Conservation (phyloP, 92 coral and sea anemone genomes). For the Palythoa grandis region DNA sequence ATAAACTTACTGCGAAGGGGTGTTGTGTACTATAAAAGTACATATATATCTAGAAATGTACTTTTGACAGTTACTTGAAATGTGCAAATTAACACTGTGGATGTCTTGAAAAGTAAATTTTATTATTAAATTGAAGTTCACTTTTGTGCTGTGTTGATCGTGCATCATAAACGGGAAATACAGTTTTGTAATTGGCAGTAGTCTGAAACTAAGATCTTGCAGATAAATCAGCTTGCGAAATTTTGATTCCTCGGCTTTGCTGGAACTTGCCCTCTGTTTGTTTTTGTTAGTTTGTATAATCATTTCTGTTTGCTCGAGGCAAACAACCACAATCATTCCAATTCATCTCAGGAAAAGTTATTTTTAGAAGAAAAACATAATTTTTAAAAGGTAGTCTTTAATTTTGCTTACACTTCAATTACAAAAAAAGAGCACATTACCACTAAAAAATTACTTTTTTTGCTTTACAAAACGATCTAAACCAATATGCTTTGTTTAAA, state of each 20-base stretch:
- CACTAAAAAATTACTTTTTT: no score
- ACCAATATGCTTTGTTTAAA: no score
- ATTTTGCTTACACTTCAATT: no score
- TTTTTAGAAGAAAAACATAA: neutral
- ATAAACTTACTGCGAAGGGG: neutral
- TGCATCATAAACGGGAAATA: neutral
- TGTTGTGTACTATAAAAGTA: neutral
- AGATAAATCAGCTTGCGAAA: neutral
- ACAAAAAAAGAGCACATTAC: no score
- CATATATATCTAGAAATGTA: neutral
- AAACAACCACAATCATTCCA: neutral
- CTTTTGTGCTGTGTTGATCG: neutral
- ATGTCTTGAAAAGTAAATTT: neutral
- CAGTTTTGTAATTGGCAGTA: no score
- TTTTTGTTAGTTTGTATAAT: neutral
- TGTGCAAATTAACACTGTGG: neutral
- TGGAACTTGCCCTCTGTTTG: neutral
- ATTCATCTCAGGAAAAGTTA: neutral
- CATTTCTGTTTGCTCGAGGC: conserved; percentile 4
- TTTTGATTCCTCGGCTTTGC: neutral
- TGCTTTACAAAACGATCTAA: no score
- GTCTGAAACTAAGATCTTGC: neutral
- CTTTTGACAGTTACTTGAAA: neutral
- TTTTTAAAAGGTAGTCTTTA: no score
- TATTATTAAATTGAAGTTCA: neutral